Evolutionary conservation across 1,140 invertebrate genomes (phyloP), one percentile per base, ranked within the genome.

Genomic region (Lepidostoma basale): DNA sequence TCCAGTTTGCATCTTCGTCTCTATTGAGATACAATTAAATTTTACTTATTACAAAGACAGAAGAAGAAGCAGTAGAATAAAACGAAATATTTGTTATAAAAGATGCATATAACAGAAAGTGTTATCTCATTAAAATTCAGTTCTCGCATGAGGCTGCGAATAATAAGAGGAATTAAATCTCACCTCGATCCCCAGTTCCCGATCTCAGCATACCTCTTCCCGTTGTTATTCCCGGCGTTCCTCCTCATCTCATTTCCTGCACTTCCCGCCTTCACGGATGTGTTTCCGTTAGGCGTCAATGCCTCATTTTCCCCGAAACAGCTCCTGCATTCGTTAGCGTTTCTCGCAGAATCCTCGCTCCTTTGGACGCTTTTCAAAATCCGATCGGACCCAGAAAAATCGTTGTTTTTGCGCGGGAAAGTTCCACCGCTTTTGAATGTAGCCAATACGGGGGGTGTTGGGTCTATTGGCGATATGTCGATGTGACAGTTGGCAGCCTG

Each of bases 281-380:
- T 78, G 75, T 82, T 82, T 73, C 81, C 82, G 78, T 83, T 83
- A 62, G 81, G 82, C 59, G 80, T 82, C 79, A 83, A 81, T 79
- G 82, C 77, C 78, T 80, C 80, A 74, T 47, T 49, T 26, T 78
- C 78, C 14, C 44, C 73, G 69, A 70, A 33, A 52, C 47, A 40
- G 49, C 3, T 56, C 33, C 47, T 33, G 36, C 33, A n/a, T 5
- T 36, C 33, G 1, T n/a, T n/a, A n/a, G n/a, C n/a, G n/a, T n/a
- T n/a, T n/a, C n/a, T n/a, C n/a, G n/a, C n/a, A n/a, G n/a, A n/a
- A n/a, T n/a, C n/a, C n/a, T n/a, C n/a, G n/a, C n/a, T n/a, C n/a
- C 18, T 10, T 39, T 16, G 3, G n/a, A 3, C 40, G 18, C 22
- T 22, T 26, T 16, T 30, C 44, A 22, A 12, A 23, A 18, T 10